Evolutionary conservation across 1,140 invertebrate species (phyloP).

Genomic region (Andricus grossulariae): DNA sequence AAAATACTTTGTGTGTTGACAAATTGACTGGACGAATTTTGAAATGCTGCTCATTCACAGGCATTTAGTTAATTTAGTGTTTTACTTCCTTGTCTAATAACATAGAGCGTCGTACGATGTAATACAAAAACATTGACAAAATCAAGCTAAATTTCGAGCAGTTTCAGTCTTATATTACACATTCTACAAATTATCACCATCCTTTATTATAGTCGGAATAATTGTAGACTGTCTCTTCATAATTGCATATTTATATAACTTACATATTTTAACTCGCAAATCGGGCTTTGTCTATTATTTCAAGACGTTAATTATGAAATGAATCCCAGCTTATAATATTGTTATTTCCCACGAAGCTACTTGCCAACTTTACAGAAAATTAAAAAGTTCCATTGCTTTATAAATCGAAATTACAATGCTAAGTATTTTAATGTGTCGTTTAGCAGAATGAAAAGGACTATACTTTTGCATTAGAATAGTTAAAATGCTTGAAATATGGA

Average conservation of each 20-base stretch:
- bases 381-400: not conserved
- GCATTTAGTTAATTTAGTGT: not conserved
- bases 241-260: constrained; percentile 26
- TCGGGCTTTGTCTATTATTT: not conserved
- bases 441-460: constrained; percentile 14
- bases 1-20: not conserved
- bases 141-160: no score
- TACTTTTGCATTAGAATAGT: constrained; percentile 18
- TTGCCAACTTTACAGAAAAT: not conserved
- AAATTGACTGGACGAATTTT: not conserved
- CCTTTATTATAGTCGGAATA: constrained; percentile 7
- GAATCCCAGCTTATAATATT: not conserved
- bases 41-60: not conserved
- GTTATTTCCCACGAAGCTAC: not conserved
- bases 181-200: constrained; percentile 25
- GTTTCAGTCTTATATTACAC: not conserved
- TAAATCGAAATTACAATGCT: not conserved
- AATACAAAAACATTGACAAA: not conserved
- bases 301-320: no score
- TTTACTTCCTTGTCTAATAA: constrained; percentile 6
- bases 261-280: not conserved
- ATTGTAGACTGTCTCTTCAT: constrained; percentile 19
- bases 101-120: constrained; percentile 7
- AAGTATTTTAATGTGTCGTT: constrained; percentile 19
- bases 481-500: not conserved